Evolutionary conservation across 2,797 vertebrate species (phyloP), one percentile per base, ranked within the genome.

Genomic region (Betta splendens): DNA sequence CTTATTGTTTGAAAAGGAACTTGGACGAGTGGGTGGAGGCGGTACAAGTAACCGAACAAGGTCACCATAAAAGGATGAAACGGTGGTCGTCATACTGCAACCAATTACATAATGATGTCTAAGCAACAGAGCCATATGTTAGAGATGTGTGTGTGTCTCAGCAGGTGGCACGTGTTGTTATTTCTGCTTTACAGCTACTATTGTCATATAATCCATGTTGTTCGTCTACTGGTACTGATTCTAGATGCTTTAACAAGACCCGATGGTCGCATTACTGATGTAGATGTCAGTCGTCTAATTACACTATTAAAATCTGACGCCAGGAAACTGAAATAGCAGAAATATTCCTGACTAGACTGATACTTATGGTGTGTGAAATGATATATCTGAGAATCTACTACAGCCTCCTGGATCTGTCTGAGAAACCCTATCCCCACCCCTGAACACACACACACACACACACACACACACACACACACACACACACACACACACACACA

Each of bases 381-480:
- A 6, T 54, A 33, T 15, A 38, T 45, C 45, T 39, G 23, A 35
- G 29, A 49, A 32, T 48, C 53, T 18, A 50, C 18, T 44, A 45
- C 18, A 51, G 37, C 43, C 33, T 51, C 9, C 37, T 53, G 43
- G 54, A 69, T 63, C 33, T 9, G 21, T 51, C 23, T 13, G 12
- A 42, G 54, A 56, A 75, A 75, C 44, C 26, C n/a, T 40, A 67
- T 28, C 54, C 23, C 20, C 22, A 29, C 23, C 23, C 45, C 31
- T 28, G 25, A 36, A 17, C n/a, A 53, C 28, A 52, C 49, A 47
- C 46, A 57, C 22, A 45, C 43, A 49, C 37, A 15, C 35, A 61
- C 4, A 13, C 31, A 13, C n/a, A n/a, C n/a, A n/a, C n/a, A n/a
- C n/a, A n/a, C n/a, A n/a, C n/a, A n/a, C n/a, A n/a, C n/a, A n/a